Evolutionary conservation across 2,113 vertebrate genomes (phyloP).

Genomic region (Sprattus sprattus): DNA sequence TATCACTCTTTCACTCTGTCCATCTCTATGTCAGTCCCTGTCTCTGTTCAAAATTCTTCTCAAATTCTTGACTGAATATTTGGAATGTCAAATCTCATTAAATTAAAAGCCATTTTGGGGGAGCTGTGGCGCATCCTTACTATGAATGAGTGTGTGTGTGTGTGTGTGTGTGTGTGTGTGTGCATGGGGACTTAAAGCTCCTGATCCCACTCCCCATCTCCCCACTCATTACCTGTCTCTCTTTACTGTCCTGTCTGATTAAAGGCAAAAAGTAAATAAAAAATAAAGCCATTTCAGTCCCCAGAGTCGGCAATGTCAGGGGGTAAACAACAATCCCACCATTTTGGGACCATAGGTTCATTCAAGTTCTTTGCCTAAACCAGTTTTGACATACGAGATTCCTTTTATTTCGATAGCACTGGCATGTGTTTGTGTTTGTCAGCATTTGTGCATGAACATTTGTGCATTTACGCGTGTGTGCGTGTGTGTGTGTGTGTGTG

Average conservation of each 20-base stretch:
- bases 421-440: not conserved
- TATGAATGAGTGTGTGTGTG: too few species aligned
- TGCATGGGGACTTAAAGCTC: too few species aligned
- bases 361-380: not conserved
- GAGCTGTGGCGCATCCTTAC: too few species aligned
- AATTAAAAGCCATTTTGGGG: not conserved
- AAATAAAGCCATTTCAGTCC: not conserved
- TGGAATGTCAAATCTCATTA: not conserved
- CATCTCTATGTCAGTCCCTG: not conserved
- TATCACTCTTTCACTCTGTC: not conserved
- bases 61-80: not conserved
- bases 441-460: not conserved
- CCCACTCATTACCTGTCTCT: too few species aligned
- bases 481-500: not conserved
- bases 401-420: not conserved
- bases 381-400: not conserved
- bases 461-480: not conserved
- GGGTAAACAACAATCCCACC: not conserved
- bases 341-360: not conserved
- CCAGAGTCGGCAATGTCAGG: not conserved
- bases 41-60: too few species aligned
- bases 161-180: too few species aligned
- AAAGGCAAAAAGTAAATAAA: too few species aligned
- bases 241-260: too few species aligned
- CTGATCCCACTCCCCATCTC: too few species aligned